Evolutionary conservation across 2,113 vertebrate genomes (phyloP), one percentile per base, ranked within the genome.

Genomic region (Empidonax traillii): DNA sequence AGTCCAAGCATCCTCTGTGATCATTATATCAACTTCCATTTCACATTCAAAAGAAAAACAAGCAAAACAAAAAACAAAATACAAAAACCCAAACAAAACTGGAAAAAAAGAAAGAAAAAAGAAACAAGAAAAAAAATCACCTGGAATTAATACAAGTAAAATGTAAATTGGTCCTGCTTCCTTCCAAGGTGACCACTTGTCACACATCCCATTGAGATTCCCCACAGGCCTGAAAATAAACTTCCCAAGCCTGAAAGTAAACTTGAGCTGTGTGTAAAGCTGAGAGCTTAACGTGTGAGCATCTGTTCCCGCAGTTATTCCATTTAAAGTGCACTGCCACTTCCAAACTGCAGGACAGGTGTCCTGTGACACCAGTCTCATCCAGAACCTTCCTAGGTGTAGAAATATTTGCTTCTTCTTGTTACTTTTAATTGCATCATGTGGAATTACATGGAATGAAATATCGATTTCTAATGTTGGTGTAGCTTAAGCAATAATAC

Each of bases 171-270:
- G 10, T 47, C 27, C 46, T 74, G 46, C 39, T 55, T 84, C 63
- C 69, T 68, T 68, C 52, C 84, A 94, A 91, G 69, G 91, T 94
- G 87, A 91, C 46, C 75, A 74, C 78, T 93, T 91, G 56, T 87
- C 89, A 90, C 51, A 55, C 8, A 47, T 55, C 69, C 82, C 51
- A 55, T 2, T 62, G 37, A 93, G 63, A 91, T 47, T 83, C 71
- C 35, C 61, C 33, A 35, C n/a, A 82, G 76, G 56, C 44, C 66
- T 91, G 61, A 66, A 91, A 95, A 78, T 68, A 85, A 93, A 65
- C 69, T 87, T 67, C 21, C 44, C 22, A 68, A 79, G 44, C 33
- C 85, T 68, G 16, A 80, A 85, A 90, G 75, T 47, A 91, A 96
- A 77, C 89, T 93, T 95, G 9, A 91, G 75, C 59, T 80, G 33